Percentiles rank a stretch among this genome's conserved stretches.
Evolutionary conservation across 2,888 invertebrate genomes (phyloP).

Genomic region (Pycnomerus fuliginosus): DNA sequence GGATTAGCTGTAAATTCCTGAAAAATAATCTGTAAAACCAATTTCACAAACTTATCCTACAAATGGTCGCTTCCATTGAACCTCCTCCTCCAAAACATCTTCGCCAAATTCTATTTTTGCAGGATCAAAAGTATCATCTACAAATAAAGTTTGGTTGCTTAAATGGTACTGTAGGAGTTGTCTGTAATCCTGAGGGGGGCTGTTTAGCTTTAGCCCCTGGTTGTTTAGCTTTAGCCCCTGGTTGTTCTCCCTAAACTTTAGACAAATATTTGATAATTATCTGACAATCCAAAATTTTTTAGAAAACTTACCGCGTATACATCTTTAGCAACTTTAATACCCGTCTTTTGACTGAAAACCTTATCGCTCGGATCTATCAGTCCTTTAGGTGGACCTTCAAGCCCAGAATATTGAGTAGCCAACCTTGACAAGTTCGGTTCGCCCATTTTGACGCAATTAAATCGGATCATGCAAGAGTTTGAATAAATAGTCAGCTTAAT

Average conservation of each 20-base stretch:
- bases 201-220: conserved; percentile 56
- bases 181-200: conserved; percentile 62
- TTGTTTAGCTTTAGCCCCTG: conserved; percentile 59
- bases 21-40: conserved; percentile 29
- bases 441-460: too few relatives aligned
- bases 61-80: conserved; percentile 9
- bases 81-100: conserved; percentile 3
- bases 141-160: conserved; percentile 74
- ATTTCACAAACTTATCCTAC: conserved; percentile 2
- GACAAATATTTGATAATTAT: too few relatives aligned
- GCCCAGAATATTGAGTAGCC: too few relatives aligned
- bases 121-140: conserved; percentile 86
- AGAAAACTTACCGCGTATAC: too few relatives aligned
- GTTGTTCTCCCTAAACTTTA: conserved; percentile 80
- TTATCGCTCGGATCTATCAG: too few relatives aligned
- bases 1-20: conserved; percentile 85
- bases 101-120: conserved; percentile 20
- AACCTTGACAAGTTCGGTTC: too few relatives aligned
- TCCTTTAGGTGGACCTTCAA: too few relatives aligned
- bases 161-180: conserved; percentile 67
- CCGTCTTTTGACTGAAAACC: too few relatives aligned
- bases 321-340: too few relatives aligned
- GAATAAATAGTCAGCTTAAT: too few relatives aligned
- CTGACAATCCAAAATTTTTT: too few relatives aligned
- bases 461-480: too few relatives aligned